Evolutionary conservation across 2,113 vertebrate species (phyloP), one percentile per base, ranked within the genome.

Genomic region (Peucedramus taeniatus): DNA sequence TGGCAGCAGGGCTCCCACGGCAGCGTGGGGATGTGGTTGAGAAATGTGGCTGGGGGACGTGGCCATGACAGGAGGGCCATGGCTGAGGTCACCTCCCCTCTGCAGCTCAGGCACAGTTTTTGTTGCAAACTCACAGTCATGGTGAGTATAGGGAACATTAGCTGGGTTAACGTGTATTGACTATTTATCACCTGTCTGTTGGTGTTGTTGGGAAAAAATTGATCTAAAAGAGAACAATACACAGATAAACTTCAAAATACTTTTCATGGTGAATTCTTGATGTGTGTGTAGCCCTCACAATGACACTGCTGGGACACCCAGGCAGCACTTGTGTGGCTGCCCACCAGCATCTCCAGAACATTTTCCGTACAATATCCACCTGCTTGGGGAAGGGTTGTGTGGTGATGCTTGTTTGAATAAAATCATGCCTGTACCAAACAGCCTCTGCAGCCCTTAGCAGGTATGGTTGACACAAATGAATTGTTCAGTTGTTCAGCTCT

Each of bases 401-500:
- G 39, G 53, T 44, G 54, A 13, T 70, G 68, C 70, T 91, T 28
- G 2, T 68, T 31, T 80, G 66, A 54, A 44, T 6, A 11, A 45
- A 77, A 61, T 37, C 35, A 13, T 1, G 3, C 33, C 2, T 3
- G 17, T 35, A 63, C 66, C 88, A 72, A 86, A 40, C 77, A 91
- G 74, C 76, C 60, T 50, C 76, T 87, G 87, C 74, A 33, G 47
- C 60, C 81, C 91, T 70, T 50, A 78, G 68, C 79, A 95, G 56
- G 35, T 75, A 72, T 35, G 8, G 40, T 30, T 70, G 92, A 47
- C 76, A 64, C 30, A 65, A 79, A 92, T 22, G 24, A 91, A 81
- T 89, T 81, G 87, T 83, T 96, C 94, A 63, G 39, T 87, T n/a
- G n/a, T 94, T 93, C 95, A 90, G 88, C 96, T 97, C 68, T 85